Percentiles rank a stretch among this genome's conserved stretches.
Evolutionary conservation across 2,888 invertebrate genomes (phyloP).

Genomic region (Priocnemis perturbator): DNA sequence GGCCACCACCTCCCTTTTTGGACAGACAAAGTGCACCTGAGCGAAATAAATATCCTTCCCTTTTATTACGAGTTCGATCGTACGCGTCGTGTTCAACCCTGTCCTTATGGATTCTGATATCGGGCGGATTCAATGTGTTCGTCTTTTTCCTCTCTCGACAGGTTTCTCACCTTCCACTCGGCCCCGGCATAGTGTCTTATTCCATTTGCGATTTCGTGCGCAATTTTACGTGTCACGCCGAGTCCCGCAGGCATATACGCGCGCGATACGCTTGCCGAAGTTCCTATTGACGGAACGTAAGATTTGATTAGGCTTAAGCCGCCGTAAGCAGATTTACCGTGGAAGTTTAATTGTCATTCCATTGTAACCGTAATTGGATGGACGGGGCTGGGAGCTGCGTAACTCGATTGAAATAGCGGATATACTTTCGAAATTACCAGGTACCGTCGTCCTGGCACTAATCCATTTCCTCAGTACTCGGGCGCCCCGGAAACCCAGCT

Average conservation of each 20-base stretch:
- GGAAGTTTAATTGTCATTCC: conserved; percentile 33
- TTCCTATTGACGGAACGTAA: too few relatives aligned
- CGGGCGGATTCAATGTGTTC: neutral
- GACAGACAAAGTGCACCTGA: conserved; percentile 2
- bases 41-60: neutral
- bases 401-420: conserved; percentile 34
- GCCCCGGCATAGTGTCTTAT: too few relatives aligned
- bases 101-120: neutral
- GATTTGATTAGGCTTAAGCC: conserved; percentile 12
- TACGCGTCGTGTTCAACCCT: too few relatives aligned
- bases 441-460: conserved; percentile 18
- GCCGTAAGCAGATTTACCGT: conserved; percentile 17
- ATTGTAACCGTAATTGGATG: conserved; percentile 20
- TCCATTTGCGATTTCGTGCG: too few relatives aligned
- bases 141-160: neutral
- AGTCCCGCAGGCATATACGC: too few relatives aligned
- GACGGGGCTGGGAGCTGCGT: conserved; percentile 11
- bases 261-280: too few relatives aligned
- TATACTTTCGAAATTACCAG: conserved; percentile 38
- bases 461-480: conserved; percentile 28
- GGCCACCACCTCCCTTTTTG: too few relatives aligned
- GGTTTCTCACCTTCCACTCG: too few relatives aligned
- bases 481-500: conserved; percentile 18
- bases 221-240: too few relatives aligned
- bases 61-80: too few relatives aligned